Percentiles rank a stretch among this genome's conserved stretches.
phyloP scores from a whole-genome alignment of 2,113 vertebrate genomes.

The Paedocypris sp. region DNA sequence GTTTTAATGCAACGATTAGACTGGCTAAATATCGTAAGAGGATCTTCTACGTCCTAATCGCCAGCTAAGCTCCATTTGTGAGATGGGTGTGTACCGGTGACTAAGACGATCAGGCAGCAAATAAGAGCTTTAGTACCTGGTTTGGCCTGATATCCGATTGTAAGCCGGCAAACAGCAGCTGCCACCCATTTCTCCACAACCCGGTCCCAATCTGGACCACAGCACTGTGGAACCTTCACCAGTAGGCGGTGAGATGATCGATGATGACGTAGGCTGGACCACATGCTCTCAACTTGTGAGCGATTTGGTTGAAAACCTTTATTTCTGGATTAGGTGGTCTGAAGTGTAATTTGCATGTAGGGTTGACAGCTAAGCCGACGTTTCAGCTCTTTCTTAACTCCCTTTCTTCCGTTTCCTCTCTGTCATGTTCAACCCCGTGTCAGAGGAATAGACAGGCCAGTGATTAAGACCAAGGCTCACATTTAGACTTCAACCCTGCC shows the following conservation, averaged over 20 bases:
- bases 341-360: neutral
- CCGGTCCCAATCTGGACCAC: neutral
- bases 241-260: neutral
- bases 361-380: neutral
- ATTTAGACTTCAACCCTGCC: constrained; percentile 20
- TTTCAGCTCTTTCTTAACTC: neutral
- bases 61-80: constrained; percentile 43
- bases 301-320: neutral
- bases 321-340: neutral
- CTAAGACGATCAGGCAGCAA: constrained; percentile 42
- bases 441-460: constrained; percentile 11
- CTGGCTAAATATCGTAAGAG: constrained; percentile 42
- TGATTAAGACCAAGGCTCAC: constrained; percentile 15
- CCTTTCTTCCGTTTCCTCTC: neutral
- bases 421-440: neutral
- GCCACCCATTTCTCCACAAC: constrained; percentile 24
- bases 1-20: constrained; percentile 45
- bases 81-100: constrained; percentile 31
- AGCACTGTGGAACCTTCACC: neutral
- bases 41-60: constrained; percentile 37
- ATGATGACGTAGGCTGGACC: neutral
- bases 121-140: constrained; percentile 44
- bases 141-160: constrained; percentile 31
- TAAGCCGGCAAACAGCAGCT: constrained; percentile 35
- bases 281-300: neutral